Evolutionary conservation across 2,113 vertebrate genomes (phyloP), one percentile per base, ranked within the genome.

Genomic region (Psittacula cyanocephala): DNA sequence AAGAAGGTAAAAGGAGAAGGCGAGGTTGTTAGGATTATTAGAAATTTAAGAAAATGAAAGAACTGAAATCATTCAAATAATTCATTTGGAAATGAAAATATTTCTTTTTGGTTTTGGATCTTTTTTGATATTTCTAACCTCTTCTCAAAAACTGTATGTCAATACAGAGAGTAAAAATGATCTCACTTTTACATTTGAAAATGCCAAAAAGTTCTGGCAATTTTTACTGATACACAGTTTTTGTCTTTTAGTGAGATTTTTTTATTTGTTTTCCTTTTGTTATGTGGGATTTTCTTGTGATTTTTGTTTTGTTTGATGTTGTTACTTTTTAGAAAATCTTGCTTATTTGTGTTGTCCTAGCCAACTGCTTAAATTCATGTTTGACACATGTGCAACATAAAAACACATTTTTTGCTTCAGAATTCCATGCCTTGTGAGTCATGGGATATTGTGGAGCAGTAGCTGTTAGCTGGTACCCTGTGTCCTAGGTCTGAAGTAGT

Each of bases 391-490:
- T 35, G 16, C 14, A 86, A 50, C 3, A 55, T 0, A 4, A 67
- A 77, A 89, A 75, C 31, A 1, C 3, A 9, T 55, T 75, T 89
- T 91, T 86, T 81, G 3, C 28, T 67, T 89, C 23, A 74, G 16
- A 78, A 50, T 90, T 81, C 39, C 81, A 27, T 4, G 11, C 19
- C 24, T 80, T 49, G 18, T 0, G 3, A 76, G 14, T 9, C 18
- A 27, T 18, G 3, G 17, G 5, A 1, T 69, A 6, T 14, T 57
- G 19, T 52, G 67, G 11, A n/a, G 62, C 24, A 60, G 4, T 13
- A 69, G 29, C 20, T 83, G 8, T 62, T 47, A 49, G 23, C 13
- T 0, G 0, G 6, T 80, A 41, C 3, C 5, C 10, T 62, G 19
- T 2, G 3, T 27, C 19, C 37, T 29, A 43, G 8, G 17, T 68